Evolutionary conservation across 2,888 invertebrate genomes (phyloP), one percentile per base, ranked within the genome.

Genomic region (Xylocampa areola): DNA sequence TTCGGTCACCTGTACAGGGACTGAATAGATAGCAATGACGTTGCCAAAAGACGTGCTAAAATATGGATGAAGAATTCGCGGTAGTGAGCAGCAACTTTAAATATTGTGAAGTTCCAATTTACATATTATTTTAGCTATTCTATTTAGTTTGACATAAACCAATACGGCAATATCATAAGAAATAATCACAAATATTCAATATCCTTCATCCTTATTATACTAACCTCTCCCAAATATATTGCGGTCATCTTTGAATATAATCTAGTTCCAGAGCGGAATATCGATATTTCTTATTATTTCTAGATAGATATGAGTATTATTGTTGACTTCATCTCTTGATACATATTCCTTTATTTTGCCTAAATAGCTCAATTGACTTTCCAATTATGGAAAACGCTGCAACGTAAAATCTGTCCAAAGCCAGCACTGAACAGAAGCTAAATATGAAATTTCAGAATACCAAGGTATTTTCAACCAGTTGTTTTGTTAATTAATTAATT

Each of bases 331-430:
- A 10, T 45, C 27, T 39, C 2, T 29, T 29, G 36, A 37, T 27
- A 37, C 29, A 68, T 33, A 47, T 39, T 23, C 19, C 36, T 21
- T 45, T 27, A 33, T 43, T 49, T 19, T 37, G 39, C 23, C 39
- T 55, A 37, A 19, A 69, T 32, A 59, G 33, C 39, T 54, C 37
- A 51, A 54, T 32, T 51, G 66, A 44, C 59, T 51, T 54, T 64
- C 44, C 69, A 63, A 51, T 69, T 44, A 66, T 63, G 27, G 64
- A 66, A 68, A 54, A 66, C 50, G 19, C 44, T 23, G 16, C 39
- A 10, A 1, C 13, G 10, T 35, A 51, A 23, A 33, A 44, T 50
- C 47, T 54, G 16, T n/a, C n/a, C n/a, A n/a, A n/a, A n/a, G n/a
- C n/a, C n/a, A n/a, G n/a, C n/a, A n/a, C n/a, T n/a, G n/a, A n/a